phyloP scores from a whole-genome alignment of 2,888 invertebrate species.

The Thumatha senex region DNA sequence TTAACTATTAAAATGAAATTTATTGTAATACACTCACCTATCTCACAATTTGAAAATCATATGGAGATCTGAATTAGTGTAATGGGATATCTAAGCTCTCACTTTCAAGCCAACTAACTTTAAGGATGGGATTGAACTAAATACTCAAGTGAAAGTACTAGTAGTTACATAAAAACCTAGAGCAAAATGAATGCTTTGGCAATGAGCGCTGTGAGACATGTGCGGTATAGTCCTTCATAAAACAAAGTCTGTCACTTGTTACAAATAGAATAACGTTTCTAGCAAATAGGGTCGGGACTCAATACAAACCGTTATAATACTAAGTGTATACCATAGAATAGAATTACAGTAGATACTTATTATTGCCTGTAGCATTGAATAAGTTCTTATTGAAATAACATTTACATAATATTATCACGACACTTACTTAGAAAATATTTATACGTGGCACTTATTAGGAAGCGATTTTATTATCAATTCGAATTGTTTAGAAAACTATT shows the following conservation, averaged over 20 bases:
- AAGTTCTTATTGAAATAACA: slow-evolving; percentile 4
- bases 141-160: slow-evolving; percentile 14
- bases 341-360: no score
- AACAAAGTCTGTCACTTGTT: no score
- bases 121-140: neutral
- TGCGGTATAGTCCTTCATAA: no score
- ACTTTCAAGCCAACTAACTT: neutral
- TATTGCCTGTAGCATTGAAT: no score
- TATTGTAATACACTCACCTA: no score
- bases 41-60: no score
- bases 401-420: slow-evolving; percentile 31
- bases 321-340: neutral
- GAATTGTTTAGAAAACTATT: slow-evolving; percentile 12
- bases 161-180: slow-evolving; percentile 4
- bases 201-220: neutral
- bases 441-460: slow-evolving; percentile 33
- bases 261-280: no score
- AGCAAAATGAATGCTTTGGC: slow-evolving; percentile 4
- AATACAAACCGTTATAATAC: neutral
- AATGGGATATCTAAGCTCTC: neutral
- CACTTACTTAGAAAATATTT: slow-evolving; percentile 26
- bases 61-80: neutral
- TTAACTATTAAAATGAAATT: no score
- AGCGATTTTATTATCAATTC: slow-evolving; percentile 17
- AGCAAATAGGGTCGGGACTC: no score